Base-by-base conservation (phyloP, 2,113 vertebrate genomes). In the Albula goreensis region DNA sequence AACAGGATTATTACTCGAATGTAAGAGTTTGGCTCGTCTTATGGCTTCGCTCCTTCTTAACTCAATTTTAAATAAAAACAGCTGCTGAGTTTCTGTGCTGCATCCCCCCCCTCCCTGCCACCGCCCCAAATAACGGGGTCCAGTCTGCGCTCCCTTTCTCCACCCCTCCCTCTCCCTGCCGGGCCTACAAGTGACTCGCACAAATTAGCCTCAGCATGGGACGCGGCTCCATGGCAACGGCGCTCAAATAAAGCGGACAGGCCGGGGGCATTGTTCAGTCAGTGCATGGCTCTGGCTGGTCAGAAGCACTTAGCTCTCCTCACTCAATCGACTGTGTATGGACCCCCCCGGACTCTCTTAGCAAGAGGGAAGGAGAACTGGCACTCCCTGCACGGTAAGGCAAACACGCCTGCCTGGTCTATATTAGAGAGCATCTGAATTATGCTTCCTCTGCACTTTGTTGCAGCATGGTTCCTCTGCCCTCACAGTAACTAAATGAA, bases 201-300 rank as follows among this genome's bases (percentile, higher is more conserved):
- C 94, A 95, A 93, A 96, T 96, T 94, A 94, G 95, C 95, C 93
- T 82, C 50, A 89, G 96, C 95, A 92, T 93, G 95, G 91, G 93
- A 95, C 91, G 89, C 88, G 93, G 92, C 92, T 17, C 91, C 94
- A 91, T 94, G 92, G 94, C 60, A 94, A 97, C 95, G 74, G 15
- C 87, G 86, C 90, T 83, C 92, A 3, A 88, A 86, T 53, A 51
- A 86, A 84, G 90, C 88, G 87, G 90, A 88, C 88, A 77, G 70
- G 79, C 88, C 89, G 86, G 88, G 90, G 91, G 92, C 93, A 94
- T 95, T 95, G 94, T 95, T 90, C 90, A 84, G 74, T 88, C 87
- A 12, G 86, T 60, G 85, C 60, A 5, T 66, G 78, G 78, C 84
- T 51, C 56, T 81, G 78, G 79, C 85, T 31, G 48, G 56, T 50